Conservation (phyloP, 2,888 invertebrate species). For the Dolichomitus sp. region DNA sequence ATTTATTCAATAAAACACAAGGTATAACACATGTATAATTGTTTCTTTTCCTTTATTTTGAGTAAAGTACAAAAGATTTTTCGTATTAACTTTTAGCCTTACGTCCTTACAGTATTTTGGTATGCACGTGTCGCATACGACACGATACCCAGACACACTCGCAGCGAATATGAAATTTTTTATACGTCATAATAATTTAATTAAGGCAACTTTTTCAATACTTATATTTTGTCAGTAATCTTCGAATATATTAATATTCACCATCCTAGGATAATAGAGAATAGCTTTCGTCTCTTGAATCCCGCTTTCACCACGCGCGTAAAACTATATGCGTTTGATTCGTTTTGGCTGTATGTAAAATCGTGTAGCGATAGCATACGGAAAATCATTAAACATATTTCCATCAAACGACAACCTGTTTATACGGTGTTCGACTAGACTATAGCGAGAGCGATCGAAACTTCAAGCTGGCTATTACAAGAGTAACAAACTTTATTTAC, state of each 20-base stretch:
- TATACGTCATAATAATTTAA: conserved; percentile 78
- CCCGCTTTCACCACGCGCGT: conserved; percentile 46
- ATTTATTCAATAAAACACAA: no score
- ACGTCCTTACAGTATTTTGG: conserved; percentile 29
- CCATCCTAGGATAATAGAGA: conserved; percentile 56
- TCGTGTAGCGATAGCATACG: conserved; percentile 19
- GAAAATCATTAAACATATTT: conserved; percentile 41
- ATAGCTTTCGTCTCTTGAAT: conserved; percentile 42
- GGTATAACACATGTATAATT: neutral
- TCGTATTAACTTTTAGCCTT: conserved; percentile 43
- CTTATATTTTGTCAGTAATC: conserved; percentile 70
- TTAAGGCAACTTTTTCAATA: conserved; percentile 83
- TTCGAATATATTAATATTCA: conserved; percentile 73
- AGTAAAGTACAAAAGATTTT: conserved; percentile 63
- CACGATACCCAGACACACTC: conserved; percentile 27
- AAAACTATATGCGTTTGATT: conserved; percentile 37
- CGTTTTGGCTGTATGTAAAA: conserved; percentile 35
- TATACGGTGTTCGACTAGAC: conserved; percentile 81
- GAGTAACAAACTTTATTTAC: conserved; percentile 69
- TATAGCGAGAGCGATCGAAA: conserved; percentile 78
- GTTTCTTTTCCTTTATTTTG: conserved; percentile 55
- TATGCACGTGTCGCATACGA: conserved; percentile 5
- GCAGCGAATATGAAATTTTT: conserved; percentile 55
- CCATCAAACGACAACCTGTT: conserved; percentile 56
- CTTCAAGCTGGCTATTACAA: conserved; percentile 71